Base-by-base conservation (phyloP, 2,888 invertebrate genomes). In the Reticulitermes lucifugus region DNA sequence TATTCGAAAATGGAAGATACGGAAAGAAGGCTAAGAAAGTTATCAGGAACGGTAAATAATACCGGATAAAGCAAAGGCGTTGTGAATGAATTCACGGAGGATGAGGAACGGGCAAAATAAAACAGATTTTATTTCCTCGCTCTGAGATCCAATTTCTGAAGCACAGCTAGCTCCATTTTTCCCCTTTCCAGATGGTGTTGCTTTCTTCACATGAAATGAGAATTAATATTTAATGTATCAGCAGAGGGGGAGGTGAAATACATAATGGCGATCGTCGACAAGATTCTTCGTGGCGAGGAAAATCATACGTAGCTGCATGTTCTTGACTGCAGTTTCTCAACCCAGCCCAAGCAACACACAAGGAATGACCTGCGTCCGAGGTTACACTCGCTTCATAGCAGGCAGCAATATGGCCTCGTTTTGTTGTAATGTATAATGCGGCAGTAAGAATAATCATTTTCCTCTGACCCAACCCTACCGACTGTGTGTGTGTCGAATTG, bases 211-310 rank as follows among this genome's bases (percentile, higher is more conserved):
- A 35, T 51, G 71, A 73, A 83, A 83, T 83, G 83, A 83, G 71
- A 83, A 83, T 83, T 83, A 83, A 83, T 83, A 70, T 83, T 83
- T 83, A 70, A 84, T 84, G 81, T 12, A 55, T 35, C 10, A 25
- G 65, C 25, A 65, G 65, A 25, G 25, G 79, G 25, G 25, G 41
- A 41, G 71, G 43, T 35, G 51, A 82, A 46, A 29, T 60, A 25
- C 29, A 35, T 83, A 46, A 77, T 35, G 59, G 84, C 70, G 71
- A 77, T 43, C 46, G 10, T 46, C 71, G 73, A 41, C 22, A 59
- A 75, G 41, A 81, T 55, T 43, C 51, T 59, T 43, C 46, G 12
- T 12, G 46, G 46, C 46, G 46, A 6, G 6, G 46, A 12, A 12
- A 46, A 12, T 12, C 46, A n/a, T 25, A 22, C 55, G 55, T 55